Base-by-base conservation (phyloP, 1,140 invertebrate species). In the Oryzaephilus surinamensis region DNA sequence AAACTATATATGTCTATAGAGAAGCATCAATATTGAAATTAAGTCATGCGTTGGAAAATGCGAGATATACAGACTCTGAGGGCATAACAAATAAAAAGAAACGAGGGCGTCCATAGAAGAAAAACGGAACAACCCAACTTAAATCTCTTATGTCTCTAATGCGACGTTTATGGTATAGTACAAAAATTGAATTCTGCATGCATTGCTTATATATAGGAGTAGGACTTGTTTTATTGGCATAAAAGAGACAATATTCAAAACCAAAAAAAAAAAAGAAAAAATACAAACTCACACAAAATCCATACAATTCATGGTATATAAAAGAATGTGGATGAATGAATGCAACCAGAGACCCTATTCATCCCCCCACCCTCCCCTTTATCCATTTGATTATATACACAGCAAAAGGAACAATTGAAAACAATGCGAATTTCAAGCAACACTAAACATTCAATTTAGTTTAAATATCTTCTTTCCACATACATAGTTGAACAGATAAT, bases 341-440 rank as follows among this genome's bases (percentile, higher is more conserved):
- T n/a, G n/a, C n/a, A n/a, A n/a, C n/a, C n/a, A n/a, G n/a, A n/a
- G n/a, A n/a, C n/a, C n/a, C n/a, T n/a, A n/a, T n/a, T n/a, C n/a
- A n/a, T n/a, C n/a, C n/a, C n/a, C n/a, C n/a, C n/a, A n/a, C n/a
- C n/a, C n/a, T n/a, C n/a, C n/a, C n/a, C n/a, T n/a, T n/a, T n/a
- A n/a, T n/a, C n/a, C n/a, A n/a, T n/a, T n/a, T n/a, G n/a, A n/a
- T n/a, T n/a, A n/a, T n/a, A n/a, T n/a, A n/a, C n/a, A n/a, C n/a
- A n/a, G n/a, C n/a, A n/a, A n/a, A n/a, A n/a, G n/a, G n/a, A n/a
- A n/a, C n/a, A n/a, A n/a, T n/a, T n/a, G n/a, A n/a, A 33, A 33
- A 33, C 32, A 33, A 33, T 33, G 23, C 32, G 32, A 33, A 33
- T 33, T 33, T 33, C 32, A 33, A 12, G 32, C 17, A 17, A 33